phyloP scores from a whole-genome alignment of 2,113 vertebrate genomes.

The Sapajus apella region DNA sequence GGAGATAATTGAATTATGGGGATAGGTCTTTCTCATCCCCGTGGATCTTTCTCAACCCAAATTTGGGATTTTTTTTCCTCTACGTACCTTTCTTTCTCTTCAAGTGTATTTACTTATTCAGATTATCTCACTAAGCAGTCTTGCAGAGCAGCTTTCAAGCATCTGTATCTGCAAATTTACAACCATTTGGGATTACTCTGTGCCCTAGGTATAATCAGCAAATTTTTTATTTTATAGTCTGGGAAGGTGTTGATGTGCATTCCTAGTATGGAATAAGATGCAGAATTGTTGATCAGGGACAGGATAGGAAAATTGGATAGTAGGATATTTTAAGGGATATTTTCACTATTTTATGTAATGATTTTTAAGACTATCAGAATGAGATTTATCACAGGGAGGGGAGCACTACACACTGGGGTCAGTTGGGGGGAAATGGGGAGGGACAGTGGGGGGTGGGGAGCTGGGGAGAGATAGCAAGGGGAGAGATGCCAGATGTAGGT shows the following conservation, averaged over 20 bases:
- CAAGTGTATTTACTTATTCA: slow-evolving; percentile 14
- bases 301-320: slow-evolving; percentile 42
- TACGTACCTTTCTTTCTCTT: not conserved
- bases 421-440: too few species aligned
- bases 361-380: slow-evolving; percentile 45
- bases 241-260: not conserved
- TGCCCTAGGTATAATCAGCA: not conserved
- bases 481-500: too few species aligned
- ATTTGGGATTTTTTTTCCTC: not conserved
- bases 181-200: not conserved
- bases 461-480: too few species aligned
- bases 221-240: not conserved
- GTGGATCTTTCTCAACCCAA: not conserved
- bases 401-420: too few species aligned
- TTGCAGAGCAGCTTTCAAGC: not conserved
- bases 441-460: too few species aligned
- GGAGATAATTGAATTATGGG: too few species aligned
- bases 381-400: not conserved
- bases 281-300: not conserved
- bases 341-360: slow-evolving; percentile 20
- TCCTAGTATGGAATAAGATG: not conserved
- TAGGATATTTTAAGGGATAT: slow-evolving; percentile 33
- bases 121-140: slow-evolving; percentile 2
- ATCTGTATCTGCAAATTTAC: not conserved
- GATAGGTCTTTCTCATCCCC: too few species aligned